phyloP scores from a whole-genome alignment of 2,113 vertebrate genomes.

The Pluvianellus socialis region DNA sequence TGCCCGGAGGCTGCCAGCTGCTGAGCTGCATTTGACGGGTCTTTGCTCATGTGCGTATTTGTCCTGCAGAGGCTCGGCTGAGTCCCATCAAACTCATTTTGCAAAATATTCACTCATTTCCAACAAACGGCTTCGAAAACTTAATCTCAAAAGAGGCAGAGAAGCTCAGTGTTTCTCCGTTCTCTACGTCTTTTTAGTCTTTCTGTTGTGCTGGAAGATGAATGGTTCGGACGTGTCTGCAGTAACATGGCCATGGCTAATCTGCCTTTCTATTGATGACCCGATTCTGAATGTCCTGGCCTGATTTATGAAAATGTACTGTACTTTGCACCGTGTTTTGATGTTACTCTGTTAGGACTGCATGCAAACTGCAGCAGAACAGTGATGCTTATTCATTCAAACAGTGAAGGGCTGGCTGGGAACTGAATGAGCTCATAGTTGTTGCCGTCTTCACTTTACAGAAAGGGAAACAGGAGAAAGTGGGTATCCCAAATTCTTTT shows the following conservation, averaged over 20 bases:
- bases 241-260: neutral
- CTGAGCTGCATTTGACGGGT: neutral
- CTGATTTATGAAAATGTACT: conserved; percentile 30
- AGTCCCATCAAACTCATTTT: neutral
- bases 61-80: neutral
- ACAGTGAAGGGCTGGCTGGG: conserved; percentile 45
- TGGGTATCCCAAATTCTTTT: neutral
- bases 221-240: neutral
- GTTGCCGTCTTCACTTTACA: neutral
- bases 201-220: neutral
- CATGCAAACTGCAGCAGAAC: conserved; percentile 41
- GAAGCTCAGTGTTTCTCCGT: neutral
- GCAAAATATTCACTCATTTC: neutral
- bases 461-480: neutral
- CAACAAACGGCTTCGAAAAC: neutral
- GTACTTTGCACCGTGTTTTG: neutral
- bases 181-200: neutral
- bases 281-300: neutral
- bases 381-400: conserved; percentile 34
- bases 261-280: neutral
- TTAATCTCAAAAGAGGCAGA: neutral
- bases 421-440: conserved; percentile 21
- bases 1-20: neutral
- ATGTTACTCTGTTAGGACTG: conserved; percentile 13
- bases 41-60: neutral